Evolutionary conservation across 1,140 invertebrate genomes (phyloP).

Genomic region (Pseudobourletiella spinata): DNA sequence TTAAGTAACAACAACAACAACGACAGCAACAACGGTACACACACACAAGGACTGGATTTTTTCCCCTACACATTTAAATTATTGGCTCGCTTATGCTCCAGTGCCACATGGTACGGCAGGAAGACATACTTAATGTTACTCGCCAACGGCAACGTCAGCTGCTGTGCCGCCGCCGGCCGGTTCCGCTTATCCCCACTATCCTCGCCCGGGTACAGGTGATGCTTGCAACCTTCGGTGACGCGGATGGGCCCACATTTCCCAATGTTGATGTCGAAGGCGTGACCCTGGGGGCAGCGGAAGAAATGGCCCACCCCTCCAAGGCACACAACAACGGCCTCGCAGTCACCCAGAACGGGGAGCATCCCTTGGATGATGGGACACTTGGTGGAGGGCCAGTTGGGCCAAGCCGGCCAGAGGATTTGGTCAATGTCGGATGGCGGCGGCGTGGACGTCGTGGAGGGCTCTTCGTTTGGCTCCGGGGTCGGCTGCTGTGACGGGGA

Average conservation of each 20-base stretch:
- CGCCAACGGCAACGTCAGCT: not conserved
- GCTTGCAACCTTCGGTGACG: not conserved
- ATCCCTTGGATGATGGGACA: conserved; percentile 17
- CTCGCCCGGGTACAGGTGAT: not conserved
- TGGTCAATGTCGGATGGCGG: not conserved
- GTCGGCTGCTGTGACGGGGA: not conserved
- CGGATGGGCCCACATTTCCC: conserved; percentile 4
- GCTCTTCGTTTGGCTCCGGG: not conserved
- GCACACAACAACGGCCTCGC: conserved; percentile 20
- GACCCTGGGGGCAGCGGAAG: conserved; percentile 10
- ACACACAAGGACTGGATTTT: too few relatives aligned
- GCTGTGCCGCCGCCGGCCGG: not conserved
- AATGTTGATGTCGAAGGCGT: not conserved
- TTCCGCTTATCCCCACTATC: not conserved
- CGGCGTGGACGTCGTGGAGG: not conserved
- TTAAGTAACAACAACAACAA: too few relatives aligned
- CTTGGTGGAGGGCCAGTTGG: not conserved
- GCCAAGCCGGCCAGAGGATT: not conserved
- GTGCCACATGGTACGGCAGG: not conserved
- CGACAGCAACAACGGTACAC: too few relatives aligned
- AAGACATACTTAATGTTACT: not conserved
- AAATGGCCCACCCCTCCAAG: conserved; percentile 15
- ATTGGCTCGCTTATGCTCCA: not conserved
- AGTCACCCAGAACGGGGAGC: conserved; percentile 23
- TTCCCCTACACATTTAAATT: too few relatives aligned